Evolutionary conservation across 2,888 invertebrate genomes (phyloP).

Genomic region (Agrotis puta): DNA sequence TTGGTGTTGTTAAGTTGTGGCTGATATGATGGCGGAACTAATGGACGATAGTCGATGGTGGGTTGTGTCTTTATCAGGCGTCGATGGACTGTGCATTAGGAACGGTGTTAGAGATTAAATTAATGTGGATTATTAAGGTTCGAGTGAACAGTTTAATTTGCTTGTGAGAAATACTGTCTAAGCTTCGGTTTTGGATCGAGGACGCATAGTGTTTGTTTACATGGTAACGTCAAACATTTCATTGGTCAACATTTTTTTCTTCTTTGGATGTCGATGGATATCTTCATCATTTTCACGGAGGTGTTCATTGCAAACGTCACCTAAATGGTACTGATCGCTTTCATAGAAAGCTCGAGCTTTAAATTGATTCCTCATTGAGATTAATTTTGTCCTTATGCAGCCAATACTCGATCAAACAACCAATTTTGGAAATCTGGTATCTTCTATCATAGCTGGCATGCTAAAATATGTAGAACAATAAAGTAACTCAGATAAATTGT

Average conservation of each 20-base stretch:
- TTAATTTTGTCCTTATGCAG: neutral
- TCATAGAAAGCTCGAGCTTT: neutral
- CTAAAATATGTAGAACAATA: constrained; percentile 19
- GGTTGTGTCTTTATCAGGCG: constrained; percentile 43
- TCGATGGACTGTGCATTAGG: constrained; percentile 20
- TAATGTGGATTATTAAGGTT: constrained; percentile 14
- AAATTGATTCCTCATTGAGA: neutral
- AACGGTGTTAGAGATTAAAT: constrained; percentile 25
- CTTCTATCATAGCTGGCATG: neutral
- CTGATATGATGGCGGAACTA: constrained; percentile 56
- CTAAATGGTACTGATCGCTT: neutral
- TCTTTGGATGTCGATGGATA: neutral
- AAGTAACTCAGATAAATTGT: constrained; percentile 19
- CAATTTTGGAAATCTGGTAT: neutral
- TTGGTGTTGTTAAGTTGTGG: constrained; percentile 52
- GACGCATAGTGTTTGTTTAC: too few species aligned
- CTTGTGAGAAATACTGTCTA: neutral
- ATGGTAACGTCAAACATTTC: neutral
- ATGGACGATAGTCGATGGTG: constrained; percentile 35
- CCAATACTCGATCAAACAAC: neutral
- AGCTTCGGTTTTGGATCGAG: neutral
- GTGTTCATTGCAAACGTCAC: neutral
- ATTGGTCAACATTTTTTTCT: too few species aligned
- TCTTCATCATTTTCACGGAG: neutral
- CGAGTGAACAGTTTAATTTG: constrained; percentile 23